These are phyloP conservation scores for Dipodomys stephensi DNA, from an alignment of 2,113 vertebrate genomes.

Conservation along the genomic window DNA sequence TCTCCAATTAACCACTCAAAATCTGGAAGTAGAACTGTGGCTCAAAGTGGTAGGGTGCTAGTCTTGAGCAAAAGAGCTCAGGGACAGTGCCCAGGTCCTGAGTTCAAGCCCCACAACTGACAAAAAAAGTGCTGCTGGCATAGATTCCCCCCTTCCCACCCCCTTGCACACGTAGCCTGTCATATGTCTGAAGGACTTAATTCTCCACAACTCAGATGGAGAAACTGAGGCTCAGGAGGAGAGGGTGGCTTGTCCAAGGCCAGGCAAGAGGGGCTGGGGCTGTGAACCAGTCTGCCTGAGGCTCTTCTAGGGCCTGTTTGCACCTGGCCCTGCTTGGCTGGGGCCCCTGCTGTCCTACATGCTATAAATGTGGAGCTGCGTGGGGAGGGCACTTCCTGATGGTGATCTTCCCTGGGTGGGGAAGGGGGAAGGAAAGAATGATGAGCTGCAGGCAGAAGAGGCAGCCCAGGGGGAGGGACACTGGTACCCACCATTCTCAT, in stretches of 20 bases:
- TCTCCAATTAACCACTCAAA: too few species aligned
- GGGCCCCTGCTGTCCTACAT: not conserved
- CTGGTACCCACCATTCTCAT: constrained; percentile 67
- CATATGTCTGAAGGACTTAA: not conserved
- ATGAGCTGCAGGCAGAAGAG: not conserved
- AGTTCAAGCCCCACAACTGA: too few species aligned
- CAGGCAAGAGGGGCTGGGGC: not conserved
- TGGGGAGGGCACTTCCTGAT: not conserved
- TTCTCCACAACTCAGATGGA: not conserved
- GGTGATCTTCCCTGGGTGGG: not conserved
- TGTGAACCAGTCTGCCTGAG: not conserved
- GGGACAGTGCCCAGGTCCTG: too few species aligned
- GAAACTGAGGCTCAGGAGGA: not conserved
- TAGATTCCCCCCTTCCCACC: not conserved
- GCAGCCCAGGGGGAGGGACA: not conserved
- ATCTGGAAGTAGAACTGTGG: too few species aligned
- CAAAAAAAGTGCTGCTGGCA: too few species aligned
- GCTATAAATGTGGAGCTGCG: not conserved
- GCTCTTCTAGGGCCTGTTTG: not conserved
- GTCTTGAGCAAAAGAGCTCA: too few species aligned
- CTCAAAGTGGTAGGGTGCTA: too few species aligned
- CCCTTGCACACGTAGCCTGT: not conserved
- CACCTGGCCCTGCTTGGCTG: too few species aligned
- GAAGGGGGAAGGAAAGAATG: too few species aligned
- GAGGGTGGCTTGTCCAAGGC: not conserved